A percentile compares a stretch with the other conserved stretches of the same genome.
Evolutionary conservation across 2,888 invertebrate genomes (phyloP).

Genomic region (Diloba caeruleocephala): DNA sequence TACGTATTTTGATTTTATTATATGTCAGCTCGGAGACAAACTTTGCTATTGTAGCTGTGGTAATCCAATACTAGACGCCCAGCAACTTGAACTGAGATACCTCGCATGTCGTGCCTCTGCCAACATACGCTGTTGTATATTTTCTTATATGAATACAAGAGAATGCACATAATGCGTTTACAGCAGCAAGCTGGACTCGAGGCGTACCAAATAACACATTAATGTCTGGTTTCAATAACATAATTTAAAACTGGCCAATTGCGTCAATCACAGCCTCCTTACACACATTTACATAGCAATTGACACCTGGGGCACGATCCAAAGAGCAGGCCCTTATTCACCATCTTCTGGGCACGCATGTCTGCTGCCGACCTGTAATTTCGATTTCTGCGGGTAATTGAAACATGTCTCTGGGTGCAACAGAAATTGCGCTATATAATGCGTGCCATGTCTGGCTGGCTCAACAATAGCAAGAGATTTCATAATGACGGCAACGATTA

Average conservation of each 20-base stretch:
- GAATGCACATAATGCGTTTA: slow-evolving; percentile 14
- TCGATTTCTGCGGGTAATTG: slow-evolving; percentile 66
- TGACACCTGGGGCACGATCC: slow-evolving; percentile 70
- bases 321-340: slow-evolving; percentile 43
- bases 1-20: too few species aligned
- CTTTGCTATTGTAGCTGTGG: too few species aligned
- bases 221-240: slow-evolving; percentile 63
- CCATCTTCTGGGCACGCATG: slow-evolving; percentile 50
- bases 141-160: slow-evolving; percentile 19
- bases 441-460: slow-evolving; percentile 38
- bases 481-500: slow-evolving; percentile 22
- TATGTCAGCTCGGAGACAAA: too few species aligned
- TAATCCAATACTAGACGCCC: too few species aligned
- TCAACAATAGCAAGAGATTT: slow-evolving; percentile 38
- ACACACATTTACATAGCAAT: slow-evolving; percentile 70
- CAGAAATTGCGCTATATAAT: slow-evolving; percentile 47
- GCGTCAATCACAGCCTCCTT: slow-evolving; percentile 61
- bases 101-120: background rate
- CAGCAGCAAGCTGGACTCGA: slow-evolving; percentile 25
- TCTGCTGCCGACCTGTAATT: slow-evolving; percentile 71
- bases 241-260: slow-evolving; percentile 63
- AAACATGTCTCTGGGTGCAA: slow-evolving; percentile 59
- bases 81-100: too few species aligned
- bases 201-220: slow-evolving; percentile 41
- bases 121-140: slow-evolving; percentile 5